Percentiles rank a stretch among this genome's conserved stretches.
phyloP scores from a whole-genome alignment of 2,888 invertebrate species.

The Troides oblongomaculatus region DNA sequence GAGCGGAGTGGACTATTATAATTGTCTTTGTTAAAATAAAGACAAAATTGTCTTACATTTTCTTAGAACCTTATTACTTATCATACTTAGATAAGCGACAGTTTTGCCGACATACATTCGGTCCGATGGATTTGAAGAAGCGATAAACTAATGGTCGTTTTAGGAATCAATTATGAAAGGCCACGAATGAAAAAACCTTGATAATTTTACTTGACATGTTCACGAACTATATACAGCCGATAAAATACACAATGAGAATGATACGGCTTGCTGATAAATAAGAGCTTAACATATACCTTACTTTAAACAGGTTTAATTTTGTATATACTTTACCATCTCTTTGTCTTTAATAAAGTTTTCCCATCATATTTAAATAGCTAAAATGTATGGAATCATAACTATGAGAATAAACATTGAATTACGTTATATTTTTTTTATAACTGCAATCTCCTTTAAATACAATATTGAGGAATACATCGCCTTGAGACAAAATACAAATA shows the following conservation, averaged over 20 bases:
- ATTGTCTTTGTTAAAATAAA: neutral
- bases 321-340: neutral
- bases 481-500: too few species aligned
- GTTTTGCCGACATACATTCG: neutral
- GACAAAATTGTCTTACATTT: neutral
- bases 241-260: too few species aligned
- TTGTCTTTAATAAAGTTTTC: neutral
- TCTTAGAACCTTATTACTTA: neutral
- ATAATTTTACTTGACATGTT: too few species aligned
- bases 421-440: too few species aligned
- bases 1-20: neutral
- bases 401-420: neutral
- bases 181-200: neutral
- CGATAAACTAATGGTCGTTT: neutral
- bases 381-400: neutral
- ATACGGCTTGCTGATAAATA: too few species aligned
- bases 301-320: neutral
- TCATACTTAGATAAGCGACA: neutral
- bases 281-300: neutral
- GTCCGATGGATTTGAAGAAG: neutral
- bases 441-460: too few species aligned
- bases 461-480: too few species aligned
- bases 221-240: too few species aligned
- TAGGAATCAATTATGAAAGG: neutral
- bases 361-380: neutral